Evolutionary conservation across 64 coral and sea anemone genomes (phyloP).

Genomic region (Porites australiensis): DNA sequence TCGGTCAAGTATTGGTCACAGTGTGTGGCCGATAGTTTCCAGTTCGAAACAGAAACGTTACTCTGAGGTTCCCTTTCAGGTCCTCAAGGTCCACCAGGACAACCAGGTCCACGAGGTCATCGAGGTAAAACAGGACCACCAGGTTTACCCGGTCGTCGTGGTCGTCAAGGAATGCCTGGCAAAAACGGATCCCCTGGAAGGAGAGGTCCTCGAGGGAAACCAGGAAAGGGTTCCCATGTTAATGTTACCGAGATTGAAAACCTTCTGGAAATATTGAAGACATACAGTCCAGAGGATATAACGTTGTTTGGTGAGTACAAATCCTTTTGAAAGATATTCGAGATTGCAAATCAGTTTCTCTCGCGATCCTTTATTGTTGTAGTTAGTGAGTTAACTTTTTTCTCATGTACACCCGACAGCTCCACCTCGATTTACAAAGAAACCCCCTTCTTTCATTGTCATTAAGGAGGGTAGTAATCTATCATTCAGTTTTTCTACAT

Average conservation of each 20-base stretch:
- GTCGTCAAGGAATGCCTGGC: not conserved
- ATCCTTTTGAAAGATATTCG: not conserved
- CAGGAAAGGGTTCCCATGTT: not conserved
- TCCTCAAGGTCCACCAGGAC: not conserved
- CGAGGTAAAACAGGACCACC: not conserved
- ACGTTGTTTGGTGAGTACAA: not conserved
- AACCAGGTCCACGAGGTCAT: not conserved
- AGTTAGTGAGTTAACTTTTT: no score
- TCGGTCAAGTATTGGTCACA: no score
- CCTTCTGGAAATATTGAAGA: not conserved
- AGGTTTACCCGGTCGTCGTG: not conserved
- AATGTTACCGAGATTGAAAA: not conserved
- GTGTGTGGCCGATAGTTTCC: no score
- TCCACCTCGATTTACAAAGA: conserved; percentile 24
- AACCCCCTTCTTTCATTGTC: not conserved
- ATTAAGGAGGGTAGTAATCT: conserved; percentile 43
- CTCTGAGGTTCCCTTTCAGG: no score
- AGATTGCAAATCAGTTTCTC: no score
- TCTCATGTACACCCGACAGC: not conserved
- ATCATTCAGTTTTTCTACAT: conserved; percentile 26
- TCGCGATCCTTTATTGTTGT: no score
- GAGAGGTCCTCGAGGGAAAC: not conserved
- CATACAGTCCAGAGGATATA: not conserved
- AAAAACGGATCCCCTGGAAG: not conserved
- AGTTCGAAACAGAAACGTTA: no score